These are phyloP conservation scores for Mimachlamys varia DNA, from an alignment of 2,888 invertebrate species.

Conservation along the genomic window DNA sequence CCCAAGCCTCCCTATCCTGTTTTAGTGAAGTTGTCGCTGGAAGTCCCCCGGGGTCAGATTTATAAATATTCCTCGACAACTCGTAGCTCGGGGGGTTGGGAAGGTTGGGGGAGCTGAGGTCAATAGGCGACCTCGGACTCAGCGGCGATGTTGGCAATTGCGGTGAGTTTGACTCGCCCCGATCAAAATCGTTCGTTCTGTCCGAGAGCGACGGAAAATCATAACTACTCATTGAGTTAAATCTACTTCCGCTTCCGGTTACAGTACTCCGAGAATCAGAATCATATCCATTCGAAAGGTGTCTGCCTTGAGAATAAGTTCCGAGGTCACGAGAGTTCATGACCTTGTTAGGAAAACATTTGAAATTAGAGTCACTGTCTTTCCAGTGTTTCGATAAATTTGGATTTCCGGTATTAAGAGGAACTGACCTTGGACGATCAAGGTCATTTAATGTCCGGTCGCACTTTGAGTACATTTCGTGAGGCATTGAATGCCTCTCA, in stretches of 20 bases:
- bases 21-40: background rate
- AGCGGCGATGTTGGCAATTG: background rate
- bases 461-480: conserved; percentile 47
- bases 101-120: background rate
- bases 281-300: conserved; percentile 24
- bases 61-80: background rate
- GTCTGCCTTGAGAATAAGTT: conserved; percentile 31
- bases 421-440: conserved; percentile 45
- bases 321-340: conserved; percentile 43
- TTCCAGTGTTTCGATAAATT: background rate
- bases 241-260: conserved; percentile 22
- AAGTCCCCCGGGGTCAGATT: background rate
- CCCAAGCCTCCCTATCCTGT: conserved; percentile 33
- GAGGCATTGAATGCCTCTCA: conserved; percentile 52
- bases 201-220: background rate
- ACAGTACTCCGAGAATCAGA: conserved; percentile 18
- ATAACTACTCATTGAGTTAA: conserved; percentile 14
- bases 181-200: background rate
- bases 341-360: conserved; percentile 45
- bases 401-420: conserved; percentile 41
- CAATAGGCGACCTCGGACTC: background rate
- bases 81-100: conserved; percentile 14
- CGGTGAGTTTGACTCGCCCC: background rate
- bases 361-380: conserved; percentile 38
- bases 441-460: conserved; percentile 34